A percentile compares a stretch with the other conserved stretches of the same genome.
Conservation (phyloP, 2,797 vertebrate genomes). For the Sebastes baramenuke region DNA sequence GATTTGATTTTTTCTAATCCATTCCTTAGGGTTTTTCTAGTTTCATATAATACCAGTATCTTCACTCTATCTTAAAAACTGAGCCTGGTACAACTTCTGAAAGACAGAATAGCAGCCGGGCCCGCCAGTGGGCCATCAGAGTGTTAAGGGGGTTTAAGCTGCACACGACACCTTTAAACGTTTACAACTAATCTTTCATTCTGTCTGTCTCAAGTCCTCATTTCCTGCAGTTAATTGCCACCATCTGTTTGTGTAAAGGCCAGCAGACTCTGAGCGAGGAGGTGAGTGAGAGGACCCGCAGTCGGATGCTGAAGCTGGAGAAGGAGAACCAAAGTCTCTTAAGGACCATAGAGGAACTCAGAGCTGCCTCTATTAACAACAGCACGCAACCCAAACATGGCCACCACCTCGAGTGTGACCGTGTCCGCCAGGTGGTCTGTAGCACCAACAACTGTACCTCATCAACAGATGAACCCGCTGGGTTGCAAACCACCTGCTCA, state of each 20-base stretch:
- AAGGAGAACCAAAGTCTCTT: slow-evolving; percentile 93
- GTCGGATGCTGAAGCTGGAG: slow-evolving; percentile 90
- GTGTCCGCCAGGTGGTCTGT: slow-evolving; percentile 2
- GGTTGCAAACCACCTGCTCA: slow-evolving; percentile 6
- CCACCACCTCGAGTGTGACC: background rate
- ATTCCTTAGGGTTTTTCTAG: too few relatives aligned
- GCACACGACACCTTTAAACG: background rate
- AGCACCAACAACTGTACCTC: slow-evolving; percentile 10
- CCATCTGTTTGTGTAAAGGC: slow-evolving; percentile 71
- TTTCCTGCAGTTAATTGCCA: background rate
- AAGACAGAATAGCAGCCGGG: too few relatives aligned
- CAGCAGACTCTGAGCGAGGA: slow-evolving; percentile 91
- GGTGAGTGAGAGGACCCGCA: slow-evolving; percentile 90
- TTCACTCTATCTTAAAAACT: too few relatives aligned
- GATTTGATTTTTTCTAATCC: too few relatives aligned
- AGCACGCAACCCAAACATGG: slow-evolving; percentile 61
- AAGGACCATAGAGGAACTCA: slow-evolving; percentile 90
- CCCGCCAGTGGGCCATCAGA: too few relatives aligned
- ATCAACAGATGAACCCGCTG: slow-evolving; percentile 6
- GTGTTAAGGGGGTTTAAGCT: too few relatives aligned
- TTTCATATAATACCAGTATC: too few relatives aligned
- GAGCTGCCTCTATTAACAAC: slow-evolving; percentile 78
- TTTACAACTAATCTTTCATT: background rate
- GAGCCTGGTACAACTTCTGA: too few relatives aligned
- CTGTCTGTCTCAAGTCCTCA: background rate